These are phyloP conservation scores for Ispidina picta DNA, from an alignment of 2,797 vertebrate species.

Conservation along the genomic window DNA sequence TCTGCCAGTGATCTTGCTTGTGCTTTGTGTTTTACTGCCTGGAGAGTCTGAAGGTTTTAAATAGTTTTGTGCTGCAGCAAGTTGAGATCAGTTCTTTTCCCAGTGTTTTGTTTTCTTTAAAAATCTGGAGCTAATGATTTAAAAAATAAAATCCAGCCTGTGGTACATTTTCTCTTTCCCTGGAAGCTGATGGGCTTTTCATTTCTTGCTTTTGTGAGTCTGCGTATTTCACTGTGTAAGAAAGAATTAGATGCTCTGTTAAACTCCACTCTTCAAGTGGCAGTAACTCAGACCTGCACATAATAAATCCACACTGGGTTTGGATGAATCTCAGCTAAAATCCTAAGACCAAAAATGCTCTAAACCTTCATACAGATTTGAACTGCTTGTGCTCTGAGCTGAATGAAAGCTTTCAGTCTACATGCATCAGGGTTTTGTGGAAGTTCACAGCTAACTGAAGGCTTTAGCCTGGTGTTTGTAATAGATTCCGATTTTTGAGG, in stretches of 20 bases:
- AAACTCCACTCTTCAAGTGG: not conserved
- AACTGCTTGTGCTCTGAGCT: not conserved
- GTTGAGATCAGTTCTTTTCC: not conserved
- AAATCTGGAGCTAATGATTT: constrained; percentile 21
- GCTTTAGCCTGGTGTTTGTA: not conserved
- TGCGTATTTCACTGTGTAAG: not conserved
- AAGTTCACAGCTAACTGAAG: not conserved
- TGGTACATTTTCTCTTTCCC: not conserved
- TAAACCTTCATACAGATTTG: not conserved
- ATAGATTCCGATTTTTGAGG: not conserved
- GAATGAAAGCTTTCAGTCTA: not conserved
- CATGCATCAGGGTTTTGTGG: not conserved
- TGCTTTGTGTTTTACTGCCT: not conserved
- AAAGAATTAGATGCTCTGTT: not conserved
- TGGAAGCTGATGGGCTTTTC: constrained; percentile 1
- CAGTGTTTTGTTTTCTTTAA: constrained; percentile 11
- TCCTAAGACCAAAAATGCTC: not conserved
- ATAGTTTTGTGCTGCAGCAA: not conserved
- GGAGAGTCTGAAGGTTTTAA: not conserved
- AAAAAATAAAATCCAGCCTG: not conserved
- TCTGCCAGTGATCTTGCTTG: not conserved
- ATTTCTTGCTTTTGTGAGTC: constrained; percentile 9
- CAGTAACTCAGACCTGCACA: constrained; percentile 19
- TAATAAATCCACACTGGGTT: constrained; percentile 19
- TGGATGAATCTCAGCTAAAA: constrained; percentile 24